These are phyloP conservation scores for Nicator chloris DNA, from an alignment of 2,113 vertebrate genomes.

Conservation along the genomic window DNA sequence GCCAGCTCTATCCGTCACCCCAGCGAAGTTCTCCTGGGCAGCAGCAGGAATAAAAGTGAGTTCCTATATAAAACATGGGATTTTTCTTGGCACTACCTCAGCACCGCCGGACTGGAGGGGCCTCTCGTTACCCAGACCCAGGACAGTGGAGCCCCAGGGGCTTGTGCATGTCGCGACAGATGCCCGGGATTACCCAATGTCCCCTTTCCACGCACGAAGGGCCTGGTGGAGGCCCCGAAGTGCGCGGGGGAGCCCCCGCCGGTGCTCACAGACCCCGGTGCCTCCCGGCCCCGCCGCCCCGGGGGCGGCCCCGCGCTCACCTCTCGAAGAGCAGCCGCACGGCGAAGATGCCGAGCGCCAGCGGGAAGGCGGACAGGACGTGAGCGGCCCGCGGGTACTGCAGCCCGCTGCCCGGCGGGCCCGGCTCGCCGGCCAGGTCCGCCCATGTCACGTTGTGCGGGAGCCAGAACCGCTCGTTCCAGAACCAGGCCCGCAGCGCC, in stretches of 20 bases:
- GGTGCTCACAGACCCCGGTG: not conserved
- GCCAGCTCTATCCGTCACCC: not conserved
- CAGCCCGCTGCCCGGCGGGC: constrained; percentile 62
- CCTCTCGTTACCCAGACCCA: not conserved
- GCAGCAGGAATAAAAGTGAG: not conserved
- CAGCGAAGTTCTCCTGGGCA: not conserved
- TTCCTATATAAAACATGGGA: not conserved
- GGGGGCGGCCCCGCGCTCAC: constrained; percentile 63
- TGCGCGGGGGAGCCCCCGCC: too few relatives aligned
- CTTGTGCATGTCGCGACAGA: not conserved
- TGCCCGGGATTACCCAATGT: not conserved
- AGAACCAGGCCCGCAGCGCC: constrained; percentile 87
- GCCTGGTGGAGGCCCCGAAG: not conserved
- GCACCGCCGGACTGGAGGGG: not conserved
- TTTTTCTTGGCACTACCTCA: not conserved
- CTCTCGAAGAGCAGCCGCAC: constrained; percentile 91
- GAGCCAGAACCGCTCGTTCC: constrained; percentile 95
- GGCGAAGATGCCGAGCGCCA: constrained; percentile 84
- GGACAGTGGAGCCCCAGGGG: not conserved
- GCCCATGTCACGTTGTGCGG: constrained; percentile 95
- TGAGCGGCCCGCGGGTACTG: constrained; percentile 81
- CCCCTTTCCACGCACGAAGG: not conserved
- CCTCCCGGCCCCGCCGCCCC: not conserved
- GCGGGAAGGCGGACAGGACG: constrained; percentile 82
- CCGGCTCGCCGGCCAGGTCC: constrained; percentile 83